Percentiles rank a stretch among this genome's conserved stretches.
Evolutionary conservation across 2,113 vertebrate species (phyloP).

Genomic region (Hassar affinis): DNA sequence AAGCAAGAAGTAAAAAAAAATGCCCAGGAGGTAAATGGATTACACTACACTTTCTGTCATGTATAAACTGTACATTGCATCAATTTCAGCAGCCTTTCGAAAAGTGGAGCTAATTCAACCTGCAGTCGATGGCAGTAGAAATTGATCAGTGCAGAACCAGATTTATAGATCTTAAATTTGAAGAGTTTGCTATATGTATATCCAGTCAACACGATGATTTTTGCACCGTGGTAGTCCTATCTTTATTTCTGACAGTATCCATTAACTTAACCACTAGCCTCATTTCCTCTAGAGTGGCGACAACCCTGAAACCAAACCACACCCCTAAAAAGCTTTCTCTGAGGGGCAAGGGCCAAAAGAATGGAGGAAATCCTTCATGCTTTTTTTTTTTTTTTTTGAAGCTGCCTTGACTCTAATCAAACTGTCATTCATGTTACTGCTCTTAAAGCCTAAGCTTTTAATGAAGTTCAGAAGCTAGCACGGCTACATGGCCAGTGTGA

Average conservation of each 20-base stretch:
- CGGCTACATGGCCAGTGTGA: neutral
- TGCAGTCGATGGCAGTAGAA: neutral
- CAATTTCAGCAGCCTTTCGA: neutral
- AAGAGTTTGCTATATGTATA: neutral
- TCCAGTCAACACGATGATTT: neutral
- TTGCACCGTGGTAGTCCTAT: neutral
- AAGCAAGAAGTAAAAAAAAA: neutral
- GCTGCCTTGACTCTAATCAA: neutral
- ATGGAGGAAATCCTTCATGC: neutral
- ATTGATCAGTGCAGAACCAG: neutral
- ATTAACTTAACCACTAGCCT: neutral
- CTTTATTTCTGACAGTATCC: neutral
- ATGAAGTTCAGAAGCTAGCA: neutral
- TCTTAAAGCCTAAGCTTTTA: neutral
- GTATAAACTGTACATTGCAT: neutral
- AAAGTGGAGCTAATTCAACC: neutral
- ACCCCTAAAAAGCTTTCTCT: neutral
- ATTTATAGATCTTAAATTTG: neutral
- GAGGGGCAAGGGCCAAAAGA: neutral
- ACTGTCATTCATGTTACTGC: neutral
- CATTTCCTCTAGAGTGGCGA: neutral
- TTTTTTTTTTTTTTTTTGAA: neutral
- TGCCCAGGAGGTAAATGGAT: neutral
- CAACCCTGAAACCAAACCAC: conserved; percentile 2
- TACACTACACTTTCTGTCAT: neutral